Conservation (phyloP, 2,888 invertebrate species). For the Anoplius nigerrimus region DNA sequence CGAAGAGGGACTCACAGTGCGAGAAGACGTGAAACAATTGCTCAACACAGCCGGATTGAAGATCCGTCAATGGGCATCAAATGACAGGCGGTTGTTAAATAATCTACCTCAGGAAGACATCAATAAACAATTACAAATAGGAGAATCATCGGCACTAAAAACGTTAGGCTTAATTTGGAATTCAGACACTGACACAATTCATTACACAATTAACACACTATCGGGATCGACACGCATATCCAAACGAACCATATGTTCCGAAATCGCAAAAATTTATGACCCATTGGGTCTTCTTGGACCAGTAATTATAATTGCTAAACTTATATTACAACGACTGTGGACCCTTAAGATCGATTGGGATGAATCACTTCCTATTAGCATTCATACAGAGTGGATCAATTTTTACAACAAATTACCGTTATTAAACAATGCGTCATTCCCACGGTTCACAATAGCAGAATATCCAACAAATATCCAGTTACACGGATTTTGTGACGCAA, state of each 20-base stretch:
- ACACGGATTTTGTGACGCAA: constrained; percentile 11
- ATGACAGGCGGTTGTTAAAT: not conserved
- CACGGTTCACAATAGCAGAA: not conserved
- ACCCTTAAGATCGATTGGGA: not conserved
- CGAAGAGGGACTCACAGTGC: not conserved
- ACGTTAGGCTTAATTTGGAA: not conserved
- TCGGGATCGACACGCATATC: not conserved
- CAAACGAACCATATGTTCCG: no score
- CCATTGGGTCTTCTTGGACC: constrained; percentile 2
- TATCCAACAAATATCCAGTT: not conserved
- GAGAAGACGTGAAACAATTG: not conserved
- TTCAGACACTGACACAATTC: not conserved
- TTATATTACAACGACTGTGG: not conserved
- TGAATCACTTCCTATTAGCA: not conserved
- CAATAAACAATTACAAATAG: not conserved
- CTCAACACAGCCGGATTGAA: not conserved
- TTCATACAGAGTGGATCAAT: not conserved
- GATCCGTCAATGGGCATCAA: not conserved
- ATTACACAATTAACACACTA: not conserved
- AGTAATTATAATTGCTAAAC: not conserved
- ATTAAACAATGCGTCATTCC: not conserved
- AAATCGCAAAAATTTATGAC: not conserved
- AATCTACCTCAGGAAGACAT: not conserved
- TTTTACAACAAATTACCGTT: not conserved
- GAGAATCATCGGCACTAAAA: not conserved